These are phyloP conservation scores for Scomber scombrus DNA, from an alignment of 2,113 vertebrate species.

Conservation along the genomic window DNA sequence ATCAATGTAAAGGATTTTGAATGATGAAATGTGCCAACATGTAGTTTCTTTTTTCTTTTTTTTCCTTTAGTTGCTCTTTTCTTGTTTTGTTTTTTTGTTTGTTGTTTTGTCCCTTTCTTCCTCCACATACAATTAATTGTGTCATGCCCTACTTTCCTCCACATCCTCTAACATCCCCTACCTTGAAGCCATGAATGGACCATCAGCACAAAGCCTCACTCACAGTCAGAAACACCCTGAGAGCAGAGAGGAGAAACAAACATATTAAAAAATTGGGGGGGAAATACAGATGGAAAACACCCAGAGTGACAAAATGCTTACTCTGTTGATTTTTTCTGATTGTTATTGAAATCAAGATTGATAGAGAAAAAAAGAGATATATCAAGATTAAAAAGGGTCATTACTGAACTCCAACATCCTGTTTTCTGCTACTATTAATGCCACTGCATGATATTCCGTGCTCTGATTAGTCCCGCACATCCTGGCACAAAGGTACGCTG, in stretches of 20 bases:
- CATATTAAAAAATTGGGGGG: background rate
- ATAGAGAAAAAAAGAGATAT: slow-evolving; percentile 14
- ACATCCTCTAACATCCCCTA: slow-evolving; percentile 15
- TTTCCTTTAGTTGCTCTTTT: slow-evolving; percentile 7
- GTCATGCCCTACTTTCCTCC: slow-evolving; percentile 6
- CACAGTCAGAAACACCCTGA: slow-evolving; percentile 3
- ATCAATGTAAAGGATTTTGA: background rate
- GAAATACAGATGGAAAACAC: slow-evolving; percentile 11
- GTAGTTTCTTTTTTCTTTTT: slow-evolving; percentile 5
- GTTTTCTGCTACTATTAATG: slow-evolving; percentile 34
- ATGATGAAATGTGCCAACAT: background rate
- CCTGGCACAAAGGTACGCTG: slow-evolving; percentile 15
- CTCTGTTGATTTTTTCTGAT: slow-evolving; percentile 50
- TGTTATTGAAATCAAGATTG: slow-evolving; percentile 51
- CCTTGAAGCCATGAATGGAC: slow-evolving; percentile 26
- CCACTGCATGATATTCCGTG: slow-evolving; percentile 35
- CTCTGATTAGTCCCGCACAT: slow-evolving; percentile 44
- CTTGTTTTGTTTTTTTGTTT: background rate
- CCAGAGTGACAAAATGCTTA: slow-evolving; percentile 22
- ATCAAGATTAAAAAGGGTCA: slow-evolving; percentile 16
- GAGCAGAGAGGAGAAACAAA: slow-evolving; percentile 8
- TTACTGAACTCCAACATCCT: slow-evolving; percentile 15
- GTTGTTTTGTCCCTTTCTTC: slow-evolving; percentile 2
- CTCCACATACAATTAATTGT: slow-evolving; percentile 30
- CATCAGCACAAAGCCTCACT: slow-evolving; percentile 32